Evolutionary conservation across 2,888 invertebrate species (phyloP).

Genomic region (Temnothorax rugatulus): DNA sequence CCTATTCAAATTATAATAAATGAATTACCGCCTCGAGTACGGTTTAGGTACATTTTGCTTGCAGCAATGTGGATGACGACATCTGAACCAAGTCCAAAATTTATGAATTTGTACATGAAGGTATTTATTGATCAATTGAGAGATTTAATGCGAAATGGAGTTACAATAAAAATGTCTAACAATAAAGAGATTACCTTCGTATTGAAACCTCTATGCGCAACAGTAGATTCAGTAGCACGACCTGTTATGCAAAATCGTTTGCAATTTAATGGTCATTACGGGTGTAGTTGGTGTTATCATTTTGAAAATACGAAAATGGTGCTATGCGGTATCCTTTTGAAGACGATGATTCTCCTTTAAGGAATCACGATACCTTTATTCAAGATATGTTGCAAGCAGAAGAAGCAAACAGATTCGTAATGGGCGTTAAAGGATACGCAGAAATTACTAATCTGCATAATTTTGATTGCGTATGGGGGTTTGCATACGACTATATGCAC

Average conservation of each 20-base stretch:
- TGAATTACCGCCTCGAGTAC: neutral
- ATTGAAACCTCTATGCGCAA: conserved; percentile 1
- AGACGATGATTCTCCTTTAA: neutral
- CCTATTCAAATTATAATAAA: conserved; percentile 7
- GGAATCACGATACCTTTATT: neutral
- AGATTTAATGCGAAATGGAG: neutral
- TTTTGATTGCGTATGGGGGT: too few species aligned
- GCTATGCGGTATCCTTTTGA: neutral
- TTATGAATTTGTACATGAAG: conserved; percentile 7
- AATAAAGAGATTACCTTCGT: neutral
- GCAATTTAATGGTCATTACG: conserved; percentile 1
- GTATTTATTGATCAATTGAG: neutral
- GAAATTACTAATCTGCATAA: too few species aligned
- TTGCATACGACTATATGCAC: too few species aligned
- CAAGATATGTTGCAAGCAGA: neutral
- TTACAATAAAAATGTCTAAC: neutral
- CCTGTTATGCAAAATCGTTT: conserved; percentile 2
- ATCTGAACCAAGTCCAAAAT: neutral
- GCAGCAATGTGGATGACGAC: conserved; percentile 6
- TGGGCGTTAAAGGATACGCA: too few species aligned
- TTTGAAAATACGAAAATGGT: neutral
- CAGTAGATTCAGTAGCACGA: conserved; percentile 8
- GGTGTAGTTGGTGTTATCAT: neutral
- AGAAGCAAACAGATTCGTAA: too few species aligned
- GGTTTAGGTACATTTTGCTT: neutral